Percentiles rank a stretch among this genome's conserved stretches.
Conservation (phyloP, 1,140 invertebrate genomes). For the Lasaia peninsularis region DNA sequence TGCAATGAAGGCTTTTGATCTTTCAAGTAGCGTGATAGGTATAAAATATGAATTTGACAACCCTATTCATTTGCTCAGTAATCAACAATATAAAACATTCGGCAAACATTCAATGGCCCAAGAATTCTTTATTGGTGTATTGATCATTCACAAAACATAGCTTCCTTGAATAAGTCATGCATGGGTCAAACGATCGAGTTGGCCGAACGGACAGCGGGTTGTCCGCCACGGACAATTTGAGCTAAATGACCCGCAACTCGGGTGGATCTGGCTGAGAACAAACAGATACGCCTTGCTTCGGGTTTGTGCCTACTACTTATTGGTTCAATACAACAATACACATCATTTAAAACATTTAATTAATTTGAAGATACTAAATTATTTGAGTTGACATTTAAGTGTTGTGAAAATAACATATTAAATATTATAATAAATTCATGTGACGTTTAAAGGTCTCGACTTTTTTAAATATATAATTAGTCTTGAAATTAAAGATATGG, state of each 20-base stretch:
- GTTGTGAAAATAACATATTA: too few species aligned
- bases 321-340: too few species aligned
- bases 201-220: constrained; percentile 11
- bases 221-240: constrained; percentile 38
- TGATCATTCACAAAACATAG: constrained; percentile 19
- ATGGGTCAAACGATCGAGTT: constrained; percentile 10
- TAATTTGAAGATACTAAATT: too few species aligned
- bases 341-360: not conserved
- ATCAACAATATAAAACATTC: constrained; percentile 7
- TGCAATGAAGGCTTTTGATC: too few species aligned
- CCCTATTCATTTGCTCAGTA: not conserved
- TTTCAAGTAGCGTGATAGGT: too few species aligned
- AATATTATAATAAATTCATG: too few species aligned
- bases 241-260: constrained; percentile 40
- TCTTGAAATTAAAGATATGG: too few species aligned
- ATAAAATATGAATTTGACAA: too few species aligned
- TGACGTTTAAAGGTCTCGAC: too few species aligned
- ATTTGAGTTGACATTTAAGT: too few species aligned
- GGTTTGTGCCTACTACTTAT: not conserved
- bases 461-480: too few species aligned
- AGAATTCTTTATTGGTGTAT: constrained; percentile 14
- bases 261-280: constrained; percentile 21
- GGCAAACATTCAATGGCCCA: constrained; percentile 6
- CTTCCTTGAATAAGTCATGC: constrained; percentile 9
- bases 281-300: not conserved